Evolutionary conservation across 2,113 vertebrate species (phyloP), one percentile per base, ranked within the genome.

Genomic region (Plotosus lineatus): DNA sequence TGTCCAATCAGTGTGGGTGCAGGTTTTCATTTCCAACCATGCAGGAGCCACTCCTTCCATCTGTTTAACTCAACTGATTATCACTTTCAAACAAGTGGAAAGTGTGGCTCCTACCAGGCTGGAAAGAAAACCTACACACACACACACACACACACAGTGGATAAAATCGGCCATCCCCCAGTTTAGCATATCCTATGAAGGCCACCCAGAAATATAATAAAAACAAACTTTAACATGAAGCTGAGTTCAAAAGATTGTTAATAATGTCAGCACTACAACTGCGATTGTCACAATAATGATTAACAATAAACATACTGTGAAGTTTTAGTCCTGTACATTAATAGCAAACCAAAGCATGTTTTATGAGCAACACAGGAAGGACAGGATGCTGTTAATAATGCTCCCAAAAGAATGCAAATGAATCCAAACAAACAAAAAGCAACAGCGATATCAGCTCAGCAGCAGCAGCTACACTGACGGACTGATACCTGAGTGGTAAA

Each of bases 401-500:
- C 11, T 63, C 78, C 84, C 0, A 65, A 58, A n/a, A 48, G n/a
- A 14, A 44, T n/a, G 60, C 46, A 82, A 77, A 82, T 55, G 51
- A 80, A 28, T 55, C 10, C 10, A 9, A 14, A 60, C 31, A 69
- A 12, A 75, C 77, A 81, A 11, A 86, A 40, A 75, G 61, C 33
- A 28, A 26, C 63, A 42, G 38, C 58, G 68, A 79, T 11, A 17
- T 83, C 51, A 44, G 38, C 78, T 38, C 60, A 63, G 80, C 82
- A 61, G 74, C 63, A 74, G 63, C 61, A 56, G 78, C 61, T 48
- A 56, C 61, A 48, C 31, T 3, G 9, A 23, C 23, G 48, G 44
- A 65, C 19, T 44, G 79, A 75, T 98, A 98, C 96, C 97, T 98
- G 90, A 92, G 65, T 89, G 92, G 92, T 93, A 95, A 91, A 98